Base-by-base conservation (phyloP, 2,888 invertebrate genomes). In the Pecten maximus region DNA sequence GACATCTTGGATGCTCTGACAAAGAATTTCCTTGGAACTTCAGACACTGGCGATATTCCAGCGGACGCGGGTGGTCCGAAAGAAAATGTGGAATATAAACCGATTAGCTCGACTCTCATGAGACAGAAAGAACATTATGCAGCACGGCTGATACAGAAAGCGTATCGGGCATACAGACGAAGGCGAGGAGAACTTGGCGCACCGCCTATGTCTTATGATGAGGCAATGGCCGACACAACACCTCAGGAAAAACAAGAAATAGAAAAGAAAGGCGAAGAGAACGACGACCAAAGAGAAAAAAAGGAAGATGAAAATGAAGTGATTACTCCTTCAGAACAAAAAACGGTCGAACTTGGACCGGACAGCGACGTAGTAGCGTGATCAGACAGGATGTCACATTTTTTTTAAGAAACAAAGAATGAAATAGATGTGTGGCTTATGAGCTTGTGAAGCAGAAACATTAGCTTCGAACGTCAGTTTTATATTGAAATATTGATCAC, bases 1-100 rank as follows among this genome's bases (percentile, higher is more conserved):
- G 99, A 99, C 97, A 99, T 99, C 96, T 97, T 99, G 96, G 99
- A 99, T 97, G 99, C 99, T 93, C 98, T 99, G 95, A 99, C 99
- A 92, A 99, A 99, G 97, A 99, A 99, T 98, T 99, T 99, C 98
- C 99, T 99, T 97, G 99, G 99, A 92, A 99, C 99, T 97, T 98
- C 98, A 15, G 99, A 99, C 96, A 98, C 98, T 12, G 87, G 89
- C 8, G 99, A 99, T 96, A 99, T 94, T 40, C 92, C 92, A 88
- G 94, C 94, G 60, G 91, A 95, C 23, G 93, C 94, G 12, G 93
- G 93, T 39, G 90, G 90, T 54, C 91, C 94, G 40, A 94, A 94
- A 39, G 98, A 98, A 96, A 98, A 98, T 97, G 98, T 98, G 93
- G 98, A 98, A 94, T 99, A 99, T 97, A 98, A 98, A 97, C 98